Base-by-base conservation (phyloP, 1,140 invertebrate species). In the Papilio helenus region DNA sequence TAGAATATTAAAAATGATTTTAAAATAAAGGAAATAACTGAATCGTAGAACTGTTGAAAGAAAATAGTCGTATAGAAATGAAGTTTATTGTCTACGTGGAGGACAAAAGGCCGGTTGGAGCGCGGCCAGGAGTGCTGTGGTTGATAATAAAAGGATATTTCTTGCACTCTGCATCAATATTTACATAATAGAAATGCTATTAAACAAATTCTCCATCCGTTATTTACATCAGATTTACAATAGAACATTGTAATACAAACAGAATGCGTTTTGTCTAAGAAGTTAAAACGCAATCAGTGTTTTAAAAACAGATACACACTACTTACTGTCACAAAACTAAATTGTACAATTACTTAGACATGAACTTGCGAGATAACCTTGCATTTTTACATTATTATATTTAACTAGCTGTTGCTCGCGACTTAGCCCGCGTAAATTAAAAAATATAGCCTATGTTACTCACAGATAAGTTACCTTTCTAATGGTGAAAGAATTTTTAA, bases 31-130 rank as follows among this genome's bases (percentile, higher is more conserved):
- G 61, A 8, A 68, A 29, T 18, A 68, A 68, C 26, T 34, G 61
- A 68, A n/a, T 68, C 61, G 61, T 68, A 7, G 61, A 68, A 68
- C 61, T 29, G 61, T 68, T 68, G 61, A 68, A 68, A 68, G 61
- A 68, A 68, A 68, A 68, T 68, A 68, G 61, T 68, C 16, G 61
- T 68, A 68, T 29, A 29, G 61, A 68, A 68, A 68, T 68, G 61
- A 68, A 68, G 61, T 68, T 68, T 68, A 68, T 68, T 68, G 61
- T 68, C 61, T 68, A 68, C 61, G 61, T 68, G 14, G 61, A 68
- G 61, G 61, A 68, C 61, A 68, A 68, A 29, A 68, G 61, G 23
- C 14, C 61, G 61, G 14, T 68, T 68, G 61, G 61, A 68, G 23
- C 61, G 23, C 61, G 61, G 61, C 61, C 61, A 68, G 61, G 58